phyloP scores from a whole-genome alignment of 2,888 invertebrate genomes.

The Pasiphila rectangulata region DNA sequence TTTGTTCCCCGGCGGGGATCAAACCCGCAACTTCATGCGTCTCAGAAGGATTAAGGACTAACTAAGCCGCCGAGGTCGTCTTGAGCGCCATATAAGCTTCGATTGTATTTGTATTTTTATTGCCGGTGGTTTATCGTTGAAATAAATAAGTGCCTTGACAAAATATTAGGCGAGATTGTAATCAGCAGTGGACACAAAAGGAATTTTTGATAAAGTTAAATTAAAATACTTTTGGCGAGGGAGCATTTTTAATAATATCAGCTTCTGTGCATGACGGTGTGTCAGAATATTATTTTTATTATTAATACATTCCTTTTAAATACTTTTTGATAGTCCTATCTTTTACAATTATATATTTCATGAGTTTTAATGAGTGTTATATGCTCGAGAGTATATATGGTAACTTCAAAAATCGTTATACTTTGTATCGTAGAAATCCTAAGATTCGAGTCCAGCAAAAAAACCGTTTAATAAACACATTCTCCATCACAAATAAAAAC shows the following conservation, averaged over 20 bases:
- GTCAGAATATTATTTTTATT: slow-evolving; percentile 1
- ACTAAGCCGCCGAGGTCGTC: too few species aligned
- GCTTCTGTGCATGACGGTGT: slow-evolving; percentile 4
- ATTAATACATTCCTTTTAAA: background rate
- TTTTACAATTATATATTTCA: too few species aligned
- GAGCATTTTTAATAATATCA: slow-evolving; percentile 17
- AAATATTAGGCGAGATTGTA: slow-evolving; percentile 27
- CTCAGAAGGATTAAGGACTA: too few species aligned
- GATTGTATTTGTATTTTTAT: background rate
- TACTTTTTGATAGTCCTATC: too few species aligned
- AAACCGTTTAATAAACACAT: background rate
- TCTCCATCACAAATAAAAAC: background rate
- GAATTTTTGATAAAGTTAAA: slow-evolving; percentile 33
- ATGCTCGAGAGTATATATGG: too few species aligned
- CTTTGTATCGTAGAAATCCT: background rate
- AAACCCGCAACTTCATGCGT: too few species aligned
- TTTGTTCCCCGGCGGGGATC: too few species aligned
- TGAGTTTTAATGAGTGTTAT: too few species aligned
- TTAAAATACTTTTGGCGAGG: slow-evolving; percentile 30
- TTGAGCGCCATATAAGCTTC: too few species aligned
- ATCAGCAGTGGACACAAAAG: slow-evolving; percentile 29
- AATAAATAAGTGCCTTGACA: slow-evolving; percentile 5
- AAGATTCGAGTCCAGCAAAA: background rate
- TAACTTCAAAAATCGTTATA: background rate
- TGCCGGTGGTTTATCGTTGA: background rate